Conservation (phyloP, 2,888 invertebrate genomes). For the Ichneumoninae sp. region DNA sequence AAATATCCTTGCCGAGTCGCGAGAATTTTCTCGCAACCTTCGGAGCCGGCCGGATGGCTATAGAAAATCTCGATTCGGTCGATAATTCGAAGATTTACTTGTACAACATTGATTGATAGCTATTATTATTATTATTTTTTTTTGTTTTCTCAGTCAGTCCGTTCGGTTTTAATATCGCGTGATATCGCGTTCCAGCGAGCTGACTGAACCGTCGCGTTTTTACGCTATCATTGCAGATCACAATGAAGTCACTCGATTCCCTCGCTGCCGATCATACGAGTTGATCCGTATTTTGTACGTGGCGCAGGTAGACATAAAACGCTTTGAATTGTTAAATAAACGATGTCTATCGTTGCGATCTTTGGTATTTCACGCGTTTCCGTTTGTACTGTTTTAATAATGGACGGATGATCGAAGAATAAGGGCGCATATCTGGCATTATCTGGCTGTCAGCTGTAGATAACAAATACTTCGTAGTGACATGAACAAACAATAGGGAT, state of each 20-base stretch:
- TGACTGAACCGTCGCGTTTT: background rate
- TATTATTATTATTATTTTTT: background rate
- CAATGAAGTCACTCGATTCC: conserved; percentile 19
- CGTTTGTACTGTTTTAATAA: background rate
- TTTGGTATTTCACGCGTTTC: background rate
- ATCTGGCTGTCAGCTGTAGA: background rate
- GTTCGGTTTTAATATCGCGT: conserved; percentile 18
- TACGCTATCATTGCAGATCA: conserved; percentile 12
- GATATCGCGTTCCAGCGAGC: conserved; percentile 23
- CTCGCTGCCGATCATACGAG: conserved; percentile 11
- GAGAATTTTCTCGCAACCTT: background rate
- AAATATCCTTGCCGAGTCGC: conserved; percentile 54
- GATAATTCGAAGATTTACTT: conserved; percentile 11
- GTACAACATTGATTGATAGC: background rate
- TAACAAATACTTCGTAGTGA: background rate
- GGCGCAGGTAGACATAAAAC: background rate
- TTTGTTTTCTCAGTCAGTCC: background rate
- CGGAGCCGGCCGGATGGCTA: background rate
- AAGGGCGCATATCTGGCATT: background rate
- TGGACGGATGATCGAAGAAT: background rate
- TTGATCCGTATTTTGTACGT: conserved; percentile 21
- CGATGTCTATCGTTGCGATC: conserved; percentile 1
- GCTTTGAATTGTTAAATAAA: conserved; percentile 17
- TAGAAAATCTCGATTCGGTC: background rate
- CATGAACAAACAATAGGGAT: background rate